These are phyloP conservation scores for Drosophila kikkawai DNA, from an alignment of 1,140 invertebrate species.

Conservation along the genomic window DNA sequence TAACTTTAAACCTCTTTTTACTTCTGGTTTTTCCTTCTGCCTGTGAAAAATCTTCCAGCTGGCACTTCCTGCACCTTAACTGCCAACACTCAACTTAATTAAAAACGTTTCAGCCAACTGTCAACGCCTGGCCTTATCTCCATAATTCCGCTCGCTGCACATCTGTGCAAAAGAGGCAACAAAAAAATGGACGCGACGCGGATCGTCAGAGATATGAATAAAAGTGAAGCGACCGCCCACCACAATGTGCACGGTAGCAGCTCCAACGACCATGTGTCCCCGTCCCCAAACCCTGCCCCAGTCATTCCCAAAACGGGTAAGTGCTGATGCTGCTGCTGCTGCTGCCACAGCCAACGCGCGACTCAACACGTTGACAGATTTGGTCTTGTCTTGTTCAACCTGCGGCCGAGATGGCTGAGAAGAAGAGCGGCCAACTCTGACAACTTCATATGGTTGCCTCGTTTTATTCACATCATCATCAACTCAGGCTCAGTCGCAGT, in stretches of 20 bases:
- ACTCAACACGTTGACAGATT: slow-evolving; percentile 78
- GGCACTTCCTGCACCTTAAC: slow-evolving; percentile 73
- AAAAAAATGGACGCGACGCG: slow-evolving; percentile 48
- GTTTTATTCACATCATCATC: slow-evolving; percentile 52
- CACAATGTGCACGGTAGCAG: slow-evolving; percentile 48
- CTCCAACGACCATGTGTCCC: slow-evolving; percentile 13
- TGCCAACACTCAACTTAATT: slow-evolving; percentile 78
- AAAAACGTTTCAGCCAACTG: slow-evolving; percentile 77
- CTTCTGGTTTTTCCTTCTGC: not conserved
- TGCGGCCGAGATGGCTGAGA: slow-evolving; percentile 45
- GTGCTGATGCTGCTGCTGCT: slow-evolving; percentile 11
- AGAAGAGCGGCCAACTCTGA: slow-evolving; percentile 47
- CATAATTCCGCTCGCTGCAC: slow-evolving; percentile 69
- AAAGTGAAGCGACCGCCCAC: slow-evolving; percentile 78
- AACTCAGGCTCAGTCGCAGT: not conserved
- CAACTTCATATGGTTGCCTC: slow-evolving; percentile 75
- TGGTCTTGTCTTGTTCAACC: slow-evolving; percentile 74
- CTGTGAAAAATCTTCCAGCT: slow-evolving; percentile 17
- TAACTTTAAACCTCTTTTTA: not conserved
- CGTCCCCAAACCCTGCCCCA: slow-evolving; percentile 25
- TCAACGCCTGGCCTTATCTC: slow-evolving; percentile 76
- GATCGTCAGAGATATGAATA: slow-evolving; percentile 54
- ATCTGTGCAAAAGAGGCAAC: slow-evolving; percentile 46
- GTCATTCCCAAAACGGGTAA: slow-evolving; percentile 37
- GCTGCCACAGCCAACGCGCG: slow-evolving; percentile 60